Base-by-base conservation (phyloP, 2,888 invertebrate species). In the Phyto melanocephala region DNA sequence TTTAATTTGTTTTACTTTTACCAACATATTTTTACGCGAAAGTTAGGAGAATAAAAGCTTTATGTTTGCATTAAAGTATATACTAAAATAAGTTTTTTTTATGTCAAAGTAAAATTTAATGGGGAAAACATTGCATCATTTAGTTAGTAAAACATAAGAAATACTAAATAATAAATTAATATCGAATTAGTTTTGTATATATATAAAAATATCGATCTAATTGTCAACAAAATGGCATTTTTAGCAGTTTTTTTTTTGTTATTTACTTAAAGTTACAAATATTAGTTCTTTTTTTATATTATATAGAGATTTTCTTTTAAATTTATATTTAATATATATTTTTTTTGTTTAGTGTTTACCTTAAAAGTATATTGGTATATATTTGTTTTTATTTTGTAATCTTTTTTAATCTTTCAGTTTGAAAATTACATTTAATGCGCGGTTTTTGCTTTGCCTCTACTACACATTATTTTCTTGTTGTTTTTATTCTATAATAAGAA, bases 141-240 rank as follows among this genome's bases (percentile, higher is more conserved):
- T 33, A 24, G 4, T 35, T 47, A 65, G 28, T 80, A 71, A 75
- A 74, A 78, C 72, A 74, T 78, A 78, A 72, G 6, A 28, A 28
- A 28, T 6, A n/a, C n/a, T n/a, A 28, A 28, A 28, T 28, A 28
- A 62, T 20, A 71, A 82, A 79, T 75, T 79, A 82, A 71, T 79
- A 78, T 82, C 42, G 65, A 68, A 72, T 78, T 74, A 63, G 40
- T 76, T 5, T 28, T 28, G 28, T 50, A 20, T 75, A 68, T 74
- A 82, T 82, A 82, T 75, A 82, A 82, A 82, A 82, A 79, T 82
- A 82, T 82, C 79, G 71, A 80, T 82, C 63, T 76, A 82, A 82
- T 77, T 79, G 67, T 82, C 82, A 82, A 82, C 82, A 82, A 79
- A 82, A 82, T 82, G 82, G 82, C 82, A 79, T 82, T 82, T 81